Evolutionary conservation across 2,888 invertebrate species (phyloP), one percentile per base, ranked within the genome.

Genomic region (Calephelis perditalis): DNA sequence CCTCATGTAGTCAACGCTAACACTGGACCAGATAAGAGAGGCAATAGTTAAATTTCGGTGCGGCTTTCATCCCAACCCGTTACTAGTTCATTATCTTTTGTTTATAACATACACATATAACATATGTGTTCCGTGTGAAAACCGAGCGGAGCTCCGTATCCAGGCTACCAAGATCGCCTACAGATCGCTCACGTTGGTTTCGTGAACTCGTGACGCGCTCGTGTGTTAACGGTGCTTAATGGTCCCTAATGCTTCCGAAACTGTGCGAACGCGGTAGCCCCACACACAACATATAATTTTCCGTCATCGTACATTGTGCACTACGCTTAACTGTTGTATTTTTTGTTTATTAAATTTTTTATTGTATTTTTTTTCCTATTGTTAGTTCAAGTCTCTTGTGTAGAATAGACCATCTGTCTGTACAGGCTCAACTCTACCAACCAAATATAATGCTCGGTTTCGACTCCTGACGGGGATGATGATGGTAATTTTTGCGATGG

Each of bases 241-340:
- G 84, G 88, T 79, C 82, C 84, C 87, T 90, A 90, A 90, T 90
- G 88, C 88, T 87, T 86, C 90, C 88, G 88, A 90, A 90, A 89
- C 87, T 90, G 90, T 90, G 90, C 90, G 90, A 90, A 88, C 87
- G 82, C 88, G 84, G 90, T 88, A 89, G 89, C 87, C 76, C 79
- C 82, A 85, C 88, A 89, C 87, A 86, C 86, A 86, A 83, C 72
- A 73, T 78, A 79, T 84, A 84, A 86, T 85, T 86, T 84, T 83
- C 82, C 80, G 81, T 52, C 49, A 35, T 35, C 36, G 52, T 52
- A 74, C 76, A 77, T 73, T 81, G 76, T 79, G 79, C 76, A 78
- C 78, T 68, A 71, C 74, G 79, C 76, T 79, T 82, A 78, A 84
- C 82, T 57, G 35, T 54, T 35, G 35, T 11, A 10, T 54, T 45